These are phyloP conservation scores for Pachypsylla venusta DNA, from an alignment of 1,140 invertebrate genomes.

Conservation along the genomic window DNA sequence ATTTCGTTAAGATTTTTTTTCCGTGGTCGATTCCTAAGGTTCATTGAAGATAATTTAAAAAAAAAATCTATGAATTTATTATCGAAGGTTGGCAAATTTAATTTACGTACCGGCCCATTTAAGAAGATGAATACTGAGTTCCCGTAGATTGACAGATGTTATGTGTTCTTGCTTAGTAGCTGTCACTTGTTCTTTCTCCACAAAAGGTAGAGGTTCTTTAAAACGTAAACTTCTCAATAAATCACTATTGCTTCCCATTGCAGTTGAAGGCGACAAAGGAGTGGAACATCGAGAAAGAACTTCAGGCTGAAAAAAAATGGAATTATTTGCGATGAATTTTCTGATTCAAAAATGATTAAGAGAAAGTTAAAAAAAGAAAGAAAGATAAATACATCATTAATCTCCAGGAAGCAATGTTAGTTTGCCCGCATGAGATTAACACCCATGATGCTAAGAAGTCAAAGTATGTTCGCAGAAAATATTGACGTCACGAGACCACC, in stretches of 20 bases:
- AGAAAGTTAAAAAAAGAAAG: background rate
- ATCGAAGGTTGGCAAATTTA: no score
- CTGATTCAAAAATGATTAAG: constrained; percentile 15
- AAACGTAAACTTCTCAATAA: constrained; percentile 23
- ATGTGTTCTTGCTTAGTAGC: constrained; percentile 75
- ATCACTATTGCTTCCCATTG: constrained; percentile 29
- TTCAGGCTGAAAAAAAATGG: constrained; percentile 43
- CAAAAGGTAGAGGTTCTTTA: constrained; percentile 44
- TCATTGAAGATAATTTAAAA: no score
- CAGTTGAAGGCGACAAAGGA: constrained; percentile 54
- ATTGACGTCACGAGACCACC: no score
- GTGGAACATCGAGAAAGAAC: constrained; percentile 66
- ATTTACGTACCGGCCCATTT: constrained; percentile 34
- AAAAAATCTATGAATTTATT: no score
- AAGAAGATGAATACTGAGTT: constrained; percentile 63
- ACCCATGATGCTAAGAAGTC: no score
- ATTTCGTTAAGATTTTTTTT: no score
- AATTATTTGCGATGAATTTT: no score
- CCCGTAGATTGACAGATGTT: constrained; percentile 65
- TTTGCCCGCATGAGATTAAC: no score
- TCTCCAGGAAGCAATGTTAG: no score
- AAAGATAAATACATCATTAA: background rate
- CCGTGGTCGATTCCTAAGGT: no score
- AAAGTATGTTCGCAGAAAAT: no score
- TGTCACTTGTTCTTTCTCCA: constrained; percentile 67